Evolutionary conservation across 2,888 invertebrate species (phyloP).

Genomic region (Chalcosyrphus nemorum): DNA sequence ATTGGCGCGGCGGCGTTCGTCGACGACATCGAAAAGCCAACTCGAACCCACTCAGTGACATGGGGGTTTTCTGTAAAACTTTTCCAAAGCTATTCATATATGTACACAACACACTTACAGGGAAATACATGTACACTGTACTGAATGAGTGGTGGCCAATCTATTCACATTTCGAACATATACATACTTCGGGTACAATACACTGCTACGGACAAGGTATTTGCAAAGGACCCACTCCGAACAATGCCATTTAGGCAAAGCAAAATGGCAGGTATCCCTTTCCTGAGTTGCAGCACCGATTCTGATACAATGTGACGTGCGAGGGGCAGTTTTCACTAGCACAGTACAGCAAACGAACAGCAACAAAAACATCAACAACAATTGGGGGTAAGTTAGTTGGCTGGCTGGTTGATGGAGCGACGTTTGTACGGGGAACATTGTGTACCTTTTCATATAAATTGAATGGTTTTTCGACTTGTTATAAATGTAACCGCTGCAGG

Average conservation of each 20-base stretch:
- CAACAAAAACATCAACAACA: constrained; percentile 37
- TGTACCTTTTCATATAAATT: constrained; percentile 73
- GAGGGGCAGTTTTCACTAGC: constrained; percentile 55
- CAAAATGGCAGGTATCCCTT: constrained; percentile 70
- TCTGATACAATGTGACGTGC: constrained; percentile 18
- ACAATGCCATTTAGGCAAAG: constrained; percentile 63
- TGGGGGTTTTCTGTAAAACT: constrained; percentile 40
- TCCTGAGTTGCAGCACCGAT: constrained; percentile 16
- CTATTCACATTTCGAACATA: constrained; percentile 27
- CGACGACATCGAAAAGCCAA: constrained; percentile 20
- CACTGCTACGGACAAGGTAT: constrained; percentile 28
- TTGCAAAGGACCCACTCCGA: constrained; percentile 45
- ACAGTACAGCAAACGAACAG: constrained; percentile 17
- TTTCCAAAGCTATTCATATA: constrained; percentile 3
- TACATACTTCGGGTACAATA: constrained; percentile 1
- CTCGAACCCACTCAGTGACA: constrained; percentile 48
- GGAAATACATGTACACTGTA: background rate
- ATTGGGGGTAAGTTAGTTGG: constrained; percentile 49
- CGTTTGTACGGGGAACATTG: constrained; percentile 65
- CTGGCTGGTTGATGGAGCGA: constrained; percentile 36
- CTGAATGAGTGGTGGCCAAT: constrained; percentile 25
- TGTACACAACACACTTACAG: constrained; percentile 9
- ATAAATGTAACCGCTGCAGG: constrained; percentile 81
- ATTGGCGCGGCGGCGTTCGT: constrained; percentile 6
- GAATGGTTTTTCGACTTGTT: constrained; percentile 75